phyloP scores from a whole-genome alignment of 2,888 invertebrate species.

The Hybos culiciformis region DNA sequence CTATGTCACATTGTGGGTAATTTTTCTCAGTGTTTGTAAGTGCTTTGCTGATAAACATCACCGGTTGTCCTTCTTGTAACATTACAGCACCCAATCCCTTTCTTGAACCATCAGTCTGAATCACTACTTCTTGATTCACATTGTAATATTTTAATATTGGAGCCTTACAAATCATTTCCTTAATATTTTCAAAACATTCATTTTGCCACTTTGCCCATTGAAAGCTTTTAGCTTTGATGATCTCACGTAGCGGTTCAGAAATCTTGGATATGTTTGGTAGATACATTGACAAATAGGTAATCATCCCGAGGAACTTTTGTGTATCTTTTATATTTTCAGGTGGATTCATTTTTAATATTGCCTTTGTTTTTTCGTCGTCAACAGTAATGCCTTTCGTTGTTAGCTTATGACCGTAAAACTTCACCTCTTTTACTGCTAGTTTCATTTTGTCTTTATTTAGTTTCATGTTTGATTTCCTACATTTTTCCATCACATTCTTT shows the following conservation, averaged over 20 bases:
- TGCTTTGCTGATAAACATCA: not conserved
- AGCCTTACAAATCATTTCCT: not conserved
- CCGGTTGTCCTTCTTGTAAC: not conserved
- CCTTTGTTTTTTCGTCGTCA: conserved; percentile 16
- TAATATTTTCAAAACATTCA: not conserved
- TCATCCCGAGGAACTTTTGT: not conserved
- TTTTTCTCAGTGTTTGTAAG: not conserved
- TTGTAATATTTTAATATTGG: not conserved
- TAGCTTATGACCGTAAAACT: conserved; percentile 16
- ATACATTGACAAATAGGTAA: not conserved
- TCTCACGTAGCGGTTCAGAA: not conserved
- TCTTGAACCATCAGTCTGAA: not conserved
- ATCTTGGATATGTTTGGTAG: not conserved
- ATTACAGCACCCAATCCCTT: not conserved
- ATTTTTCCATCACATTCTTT: conserved; percentile 9
- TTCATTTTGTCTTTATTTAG: not conserved
- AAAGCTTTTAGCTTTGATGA: not conserved
- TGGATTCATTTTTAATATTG: conserved; percentile 15
- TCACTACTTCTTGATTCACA: not conserved
- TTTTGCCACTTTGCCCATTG: not conserved
- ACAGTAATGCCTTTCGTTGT: conserved; percentile 9
- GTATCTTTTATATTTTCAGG: conserved; percentile 9
- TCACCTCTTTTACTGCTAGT: not conserved
- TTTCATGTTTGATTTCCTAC: not conserved
- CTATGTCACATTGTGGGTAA: not conserved